These are phyloP conservation scores for Xylocopa sonorina DNA, from an alignment of 1,140 invertebrate genomes.

Conservation along the genomic window DNA sequence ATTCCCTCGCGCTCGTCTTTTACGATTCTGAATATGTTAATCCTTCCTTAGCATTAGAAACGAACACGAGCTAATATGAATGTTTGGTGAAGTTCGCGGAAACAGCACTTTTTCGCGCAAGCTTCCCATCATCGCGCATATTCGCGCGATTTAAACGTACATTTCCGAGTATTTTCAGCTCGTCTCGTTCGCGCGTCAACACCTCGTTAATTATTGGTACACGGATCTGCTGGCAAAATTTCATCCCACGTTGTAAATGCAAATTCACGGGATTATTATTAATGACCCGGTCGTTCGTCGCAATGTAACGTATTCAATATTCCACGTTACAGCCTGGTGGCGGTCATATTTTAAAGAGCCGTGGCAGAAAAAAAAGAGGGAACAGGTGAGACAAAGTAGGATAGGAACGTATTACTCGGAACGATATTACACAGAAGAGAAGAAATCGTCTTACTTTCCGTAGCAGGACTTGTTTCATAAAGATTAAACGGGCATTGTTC, in stretches of 20 bases:
- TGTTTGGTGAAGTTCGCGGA: not conserved
- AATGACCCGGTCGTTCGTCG: accelerated
- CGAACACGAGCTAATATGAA: no score
- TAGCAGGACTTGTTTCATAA: not conserved
- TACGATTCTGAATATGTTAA: no score
- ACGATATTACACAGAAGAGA: no score
- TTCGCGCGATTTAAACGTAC: not conserved
- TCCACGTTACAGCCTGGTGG: not conserved
- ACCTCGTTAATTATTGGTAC: not conserved
- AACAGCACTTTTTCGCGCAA: no score
- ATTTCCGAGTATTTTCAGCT: not conserved
- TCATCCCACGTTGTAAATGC: not conserved
- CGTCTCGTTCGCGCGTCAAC: not conserved
- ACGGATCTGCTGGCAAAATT: not conserved
- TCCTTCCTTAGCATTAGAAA: no score
- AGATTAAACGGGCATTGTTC: not conserved
- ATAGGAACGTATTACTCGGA: no score
- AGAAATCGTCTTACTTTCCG: not conserved
- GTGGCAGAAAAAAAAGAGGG: no score
- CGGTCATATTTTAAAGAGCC: not conserved
- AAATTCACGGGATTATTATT: not conserved
- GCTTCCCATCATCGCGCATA: not conserved
- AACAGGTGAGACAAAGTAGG: no score
- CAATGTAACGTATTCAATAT: not conserved
- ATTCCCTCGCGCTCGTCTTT: no score